phyloP scores from a whole-genome alignment of 2,113 vertebrate species.

The Caranx melampygus region DNA sequence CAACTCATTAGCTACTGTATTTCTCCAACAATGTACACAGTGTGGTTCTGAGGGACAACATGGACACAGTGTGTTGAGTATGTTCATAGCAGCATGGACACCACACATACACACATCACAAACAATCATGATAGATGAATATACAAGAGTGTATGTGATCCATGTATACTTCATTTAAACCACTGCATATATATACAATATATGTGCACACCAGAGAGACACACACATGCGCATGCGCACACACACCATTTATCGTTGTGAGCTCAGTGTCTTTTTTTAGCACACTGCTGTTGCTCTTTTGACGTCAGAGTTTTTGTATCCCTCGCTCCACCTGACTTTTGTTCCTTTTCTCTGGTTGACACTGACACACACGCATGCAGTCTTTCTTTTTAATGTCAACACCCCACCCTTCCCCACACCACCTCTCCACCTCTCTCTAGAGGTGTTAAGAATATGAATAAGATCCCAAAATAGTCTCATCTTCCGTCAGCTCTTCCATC shows the following conservation, averaged over 20 bases:
- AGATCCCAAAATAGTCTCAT: conserved; percentile 63
- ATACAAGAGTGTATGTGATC: background rate
- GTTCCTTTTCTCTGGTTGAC: background rate
- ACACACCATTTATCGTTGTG: conserved; percentile 3
- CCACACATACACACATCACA: background rate
- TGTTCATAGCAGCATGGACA: background rate
- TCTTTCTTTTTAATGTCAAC: conserved; percentile 35
- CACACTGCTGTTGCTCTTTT: conserved; percentile 42
- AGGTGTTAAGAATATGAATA: conserved; percentile 60
- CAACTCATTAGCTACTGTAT: background rate
- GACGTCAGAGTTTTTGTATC: conserved; percentile 49
- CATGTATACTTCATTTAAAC: background rate
- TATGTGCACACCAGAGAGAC: background rate
- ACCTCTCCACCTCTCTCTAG: conserved; percentile 22
- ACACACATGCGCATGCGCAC: background rate
- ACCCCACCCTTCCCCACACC: background rate
- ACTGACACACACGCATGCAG: conserved; percentile 15
- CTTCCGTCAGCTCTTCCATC: conserved; percentile 38
- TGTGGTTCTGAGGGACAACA: background rate
- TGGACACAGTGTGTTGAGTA: background rate
- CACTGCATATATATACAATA: background rate
- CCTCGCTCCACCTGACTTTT: conserved; percentile 32
- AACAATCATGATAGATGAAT: background rate
- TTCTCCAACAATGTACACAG: background rate
- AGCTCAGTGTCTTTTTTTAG: conserved; percentile 59